These are phyloP conservation scores for Anhinga rufa DNA, from an alignment of 2,113 vertebrate species.

Conservation along the genomic window DNA sequence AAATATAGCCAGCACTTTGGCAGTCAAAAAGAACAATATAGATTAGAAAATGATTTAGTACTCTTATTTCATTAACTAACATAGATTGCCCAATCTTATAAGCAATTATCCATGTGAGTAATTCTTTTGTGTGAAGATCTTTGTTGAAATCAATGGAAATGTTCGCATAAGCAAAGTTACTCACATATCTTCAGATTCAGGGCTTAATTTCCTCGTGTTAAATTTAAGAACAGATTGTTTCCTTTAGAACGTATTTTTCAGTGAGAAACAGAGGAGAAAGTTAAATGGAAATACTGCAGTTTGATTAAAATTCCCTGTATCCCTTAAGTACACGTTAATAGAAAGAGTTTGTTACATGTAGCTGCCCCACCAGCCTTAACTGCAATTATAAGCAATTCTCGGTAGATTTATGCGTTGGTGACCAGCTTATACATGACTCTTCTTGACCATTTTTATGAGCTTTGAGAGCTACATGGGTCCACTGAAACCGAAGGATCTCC, in stretches of 20 bases:
- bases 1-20: constrained; percentile 48
- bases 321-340: background rate
- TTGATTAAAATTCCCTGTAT: background rate
- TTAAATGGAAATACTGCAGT: background rate
- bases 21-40: constrained; percentile 48
- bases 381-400: background rate
- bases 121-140: background rate
- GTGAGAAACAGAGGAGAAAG: background rate
- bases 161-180: background rate
- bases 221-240: background rate
- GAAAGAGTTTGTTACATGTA: background rate
- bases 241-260: background rate
- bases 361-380: background rate
- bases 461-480: background rate
- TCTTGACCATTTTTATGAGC: background rate
- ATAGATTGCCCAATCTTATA: background rate
- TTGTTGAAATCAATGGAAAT: background rate
- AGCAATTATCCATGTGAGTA: background rate
- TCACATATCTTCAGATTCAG: background rate
- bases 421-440: background rate
- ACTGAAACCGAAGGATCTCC: background rate
- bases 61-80: background rate
- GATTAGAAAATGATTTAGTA: constrained; percentile 55
- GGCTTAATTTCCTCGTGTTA: background rate
- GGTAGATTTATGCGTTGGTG: background rate